Evolutionary conservation across 2,888 invertebrate genomes (phyloP).

Genomic region (Lasioglossum villosulum): DNA sequence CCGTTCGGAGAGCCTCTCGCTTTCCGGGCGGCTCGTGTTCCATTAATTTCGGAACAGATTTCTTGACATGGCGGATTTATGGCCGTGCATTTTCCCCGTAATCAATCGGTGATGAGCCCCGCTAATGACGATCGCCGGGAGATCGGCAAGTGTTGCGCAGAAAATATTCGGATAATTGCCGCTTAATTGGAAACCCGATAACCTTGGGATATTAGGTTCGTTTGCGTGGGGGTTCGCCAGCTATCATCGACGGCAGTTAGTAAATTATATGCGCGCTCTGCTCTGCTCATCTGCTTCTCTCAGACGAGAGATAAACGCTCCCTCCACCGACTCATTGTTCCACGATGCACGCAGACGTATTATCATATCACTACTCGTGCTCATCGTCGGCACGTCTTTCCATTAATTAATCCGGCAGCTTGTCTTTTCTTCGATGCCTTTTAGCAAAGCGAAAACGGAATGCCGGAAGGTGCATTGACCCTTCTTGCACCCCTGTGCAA

Average conservation of each 20-base stretch:
- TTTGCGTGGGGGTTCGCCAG: constrained; percentile 36
- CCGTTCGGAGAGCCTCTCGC: background rate
- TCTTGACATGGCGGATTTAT: constrained; percentile 36
- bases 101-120: constrained; percentile 66
- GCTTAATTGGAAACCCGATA: constrained; percentile 76
- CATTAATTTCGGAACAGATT: constrained; percentile 30
- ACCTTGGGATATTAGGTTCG: constrained; percentile 68
- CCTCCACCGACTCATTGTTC: background rate
- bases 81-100: constrained; percentile 48
- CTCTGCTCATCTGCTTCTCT: background rate
- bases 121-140: constrained; percentile 62
- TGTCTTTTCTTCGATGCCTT: background rate
- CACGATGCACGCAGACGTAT: background rate
- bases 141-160: constrained; percentile 60
- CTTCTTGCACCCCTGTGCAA: background rate
- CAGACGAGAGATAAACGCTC: background rate
- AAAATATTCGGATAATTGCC: constrained; percentile 73
- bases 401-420: background rate
- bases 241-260: constrained; percentile 28
- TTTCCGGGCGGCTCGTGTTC: constrained; percentile 12
- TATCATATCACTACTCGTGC: background rate
- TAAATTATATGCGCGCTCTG: constrained; percentile 35
- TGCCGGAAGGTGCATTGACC: background rate
- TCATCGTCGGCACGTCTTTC: background rate
- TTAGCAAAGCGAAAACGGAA: background rate